These are phyloP conservation scores for Pantelozetes paolii DNA, from an alignment of 2,888 invertebrate genomes.

Conservation along the genomic window DNA sequence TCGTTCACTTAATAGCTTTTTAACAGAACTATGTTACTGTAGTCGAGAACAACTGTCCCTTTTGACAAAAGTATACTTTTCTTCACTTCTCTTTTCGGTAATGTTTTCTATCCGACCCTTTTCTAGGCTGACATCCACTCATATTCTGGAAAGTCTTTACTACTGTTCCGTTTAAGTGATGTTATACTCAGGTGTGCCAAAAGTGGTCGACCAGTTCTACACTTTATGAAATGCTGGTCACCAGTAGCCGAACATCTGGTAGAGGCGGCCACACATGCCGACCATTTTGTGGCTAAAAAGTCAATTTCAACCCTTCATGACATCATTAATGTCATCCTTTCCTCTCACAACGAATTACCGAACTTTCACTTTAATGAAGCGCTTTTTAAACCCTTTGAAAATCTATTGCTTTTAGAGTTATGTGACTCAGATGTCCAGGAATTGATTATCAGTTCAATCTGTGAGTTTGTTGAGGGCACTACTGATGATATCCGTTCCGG, in stretches of 20 bases:
- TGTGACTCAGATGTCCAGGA: slow-evolving; percentile 88
- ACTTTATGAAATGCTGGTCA: slow-evolving; percentile 86
- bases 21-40: slow-evolving; percentile 75
- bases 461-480: slow-evolving; percentile 92
- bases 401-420: slow-evolving; percentile 82
- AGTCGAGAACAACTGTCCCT: slow-evolving; percentile 68
- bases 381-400: slow-evolving; percentile 89
- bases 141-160: slow-evolving; percentile 49
- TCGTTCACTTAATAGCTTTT: slow-evolving; percentile 73
- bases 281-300: slow-evolving; percentile 79
- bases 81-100: neutral
- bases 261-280: slow-evolving; percentile 90
- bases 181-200: slow-evolving; percentile 79
- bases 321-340: slow-evolving; percentile 77
- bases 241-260: slow-evolving; percentile 87
- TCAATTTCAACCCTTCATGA: slow-evolving; percentile 85
- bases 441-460: slow-evolving; percentile 85
- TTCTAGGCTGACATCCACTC: slow-evolving; percentile 28
- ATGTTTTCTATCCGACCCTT: slow-evolving; percentile 28
- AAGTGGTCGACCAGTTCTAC: slow-evolving; percentile 79
- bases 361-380: slow-evolving; percentile 96
- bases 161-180: slow-evolving; percentile 79
- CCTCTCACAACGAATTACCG: slow-evolving; percentile 78
- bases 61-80: neutral
- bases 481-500: slow-evolving; percentile 88